A percentile compares a stretch with the other conserved stretches of the same genome.
Conservation (phyloP, 2,113 vertebrate species). For the Rhinoderma darwinii region DNA sequence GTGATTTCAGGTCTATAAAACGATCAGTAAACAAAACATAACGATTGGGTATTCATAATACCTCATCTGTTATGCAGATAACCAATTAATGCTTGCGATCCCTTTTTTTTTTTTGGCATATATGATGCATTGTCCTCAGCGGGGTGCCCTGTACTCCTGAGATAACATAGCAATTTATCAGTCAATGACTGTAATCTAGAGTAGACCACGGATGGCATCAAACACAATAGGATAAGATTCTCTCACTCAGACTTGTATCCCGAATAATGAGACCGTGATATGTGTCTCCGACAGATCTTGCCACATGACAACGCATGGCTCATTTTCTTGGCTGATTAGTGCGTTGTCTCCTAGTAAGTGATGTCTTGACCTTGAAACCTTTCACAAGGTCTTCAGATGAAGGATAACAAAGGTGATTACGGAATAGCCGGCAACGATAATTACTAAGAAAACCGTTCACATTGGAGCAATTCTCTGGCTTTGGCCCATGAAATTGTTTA, state of each 20-base stretch:
- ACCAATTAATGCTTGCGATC: background rate
- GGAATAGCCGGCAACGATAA: background rate
- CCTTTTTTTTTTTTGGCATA: background rate
- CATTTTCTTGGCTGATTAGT: background rate
- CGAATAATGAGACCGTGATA: slow-evolving; percentile 30
- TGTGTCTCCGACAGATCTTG: background rate
- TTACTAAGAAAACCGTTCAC: slow-evolving; percentile 7
- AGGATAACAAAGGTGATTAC: slow-evolving; percentile 4
- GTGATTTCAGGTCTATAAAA: too few relatives aligned
- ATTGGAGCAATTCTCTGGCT: background rate
- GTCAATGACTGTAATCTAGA: slow-evolving; percentile 28
- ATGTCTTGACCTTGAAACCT: slow-evolving; percentile 36
- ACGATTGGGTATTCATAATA: background rate
- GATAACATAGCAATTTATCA: slow-evolving; percentile 46
- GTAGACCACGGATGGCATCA: slow-evolving; percentile 9
- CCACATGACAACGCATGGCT: background rate
- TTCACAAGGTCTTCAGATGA: slow-evolving; percentile 3
- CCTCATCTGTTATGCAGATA: background rate
- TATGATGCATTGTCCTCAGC: background rate
- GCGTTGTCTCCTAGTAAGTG: background rate
- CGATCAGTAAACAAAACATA: background rate
- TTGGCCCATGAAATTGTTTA: slow-evolving; percentile 21
- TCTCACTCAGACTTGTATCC: background rate
- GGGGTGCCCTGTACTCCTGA: slow-evolving; percentile 9
- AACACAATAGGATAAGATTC: slow-evolving; percentile 26